Base-by-base conservation (phyloP, 2,888 invertebrate genomes). In the Trachelus troglodyta region DNA sequence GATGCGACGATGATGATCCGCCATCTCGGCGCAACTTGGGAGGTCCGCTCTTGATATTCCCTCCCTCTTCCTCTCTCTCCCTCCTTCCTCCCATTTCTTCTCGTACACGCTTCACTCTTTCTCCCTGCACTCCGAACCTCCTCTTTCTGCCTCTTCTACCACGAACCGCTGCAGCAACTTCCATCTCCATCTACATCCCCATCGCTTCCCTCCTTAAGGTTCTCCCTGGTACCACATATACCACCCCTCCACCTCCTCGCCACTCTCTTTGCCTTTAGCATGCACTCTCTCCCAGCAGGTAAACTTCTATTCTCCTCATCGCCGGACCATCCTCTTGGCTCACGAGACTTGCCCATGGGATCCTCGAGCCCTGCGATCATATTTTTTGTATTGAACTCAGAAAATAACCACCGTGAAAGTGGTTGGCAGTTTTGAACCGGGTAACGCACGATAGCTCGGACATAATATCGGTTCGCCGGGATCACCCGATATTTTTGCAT, bases 21-120 rank as follows among this genome's bases (percentile, higher is more conserved):
- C 91, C 91, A 91, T 91, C 90, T 89, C 91, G 85, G 83, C 90
- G 90, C 91, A 88, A 90, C 91, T 91, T 91, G 91, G 91, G 91
- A 91, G 91, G 91, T 91, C 91, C 90, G 90, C 90, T 91, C 91
- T 91, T 88, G 91, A 91, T 91, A 90, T 88, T 86, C 88, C 89
- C 85, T 85, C 85, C 82, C 81, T 79, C 82, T 84, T 86, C 76
- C 82, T 75, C 79, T 87, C 88, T 83, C 85, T 80, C 83, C 77
- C 82, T 86, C 85, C 87, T 87, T 89, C 90, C 88, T 87, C 79
- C 81, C 82, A 79, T 83, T 84, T 83, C 82, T 81, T 79, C 77
- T 83, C 78, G 78, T 79, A 81, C 79, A 80, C 77, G 79, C 80
- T 81, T 79, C 75, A 79, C 80, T 80, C 79, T 71, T 23, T 71